Conservation (phyloP, 2,113 vertebrate species). For the Cromileptes altivelis region DNA sequence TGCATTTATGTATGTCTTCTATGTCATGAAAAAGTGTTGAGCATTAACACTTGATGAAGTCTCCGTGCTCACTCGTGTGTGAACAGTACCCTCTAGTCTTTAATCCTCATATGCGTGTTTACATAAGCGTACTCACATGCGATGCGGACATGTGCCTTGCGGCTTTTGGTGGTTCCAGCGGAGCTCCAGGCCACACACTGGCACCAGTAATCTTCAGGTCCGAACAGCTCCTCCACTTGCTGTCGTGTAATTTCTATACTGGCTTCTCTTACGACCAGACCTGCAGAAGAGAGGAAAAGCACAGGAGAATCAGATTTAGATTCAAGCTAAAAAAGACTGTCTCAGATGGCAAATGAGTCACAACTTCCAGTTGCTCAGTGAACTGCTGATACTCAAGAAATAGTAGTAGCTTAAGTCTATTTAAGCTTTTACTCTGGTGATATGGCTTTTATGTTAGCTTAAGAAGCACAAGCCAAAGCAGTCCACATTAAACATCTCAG, state of each 20-base stretch:
- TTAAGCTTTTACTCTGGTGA: slow-evolving; percentile 34
- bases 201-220: slow-evolving; percentile 96
- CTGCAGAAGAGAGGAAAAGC: slow-evolving; percentile 75
- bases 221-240: slow-evolving; percentile 96
- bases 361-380: neutral
- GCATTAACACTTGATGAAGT: neutral
- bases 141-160: slow-evolving; percentile 94
- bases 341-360: slow-evolving; percentile 6
- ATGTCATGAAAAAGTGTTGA: neutral
- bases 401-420: slow-evolving; percentile 3
- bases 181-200: slow-evolving; percentile 99
- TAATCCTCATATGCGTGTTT: neutral
- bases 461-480: slow-evolving; percentile 24
- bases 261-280: slow-evolving; percentile 95
- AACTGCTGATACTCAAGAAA: slow-evolving; percentile 18
- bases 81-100: neutral
- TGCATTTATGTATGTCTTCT: neutral
- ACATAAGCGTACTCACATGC: slow-evolving; percentile 89
- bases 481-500: slow-evolving; percentile 42
- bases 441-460: slow-evolving; percentile 35
- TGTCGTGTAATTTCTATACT: slow-evolving; percentile 95
- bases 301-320: neutral
- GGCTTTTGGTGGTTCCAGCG: slow-evolving; percentile 95
- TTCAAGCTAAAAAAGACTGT: neutral
- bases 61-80: neutral